Evolutionary conservation across 2,113 vertebrate species (phyloP).

Genomic region (Theropithecus gelada): DNA sequence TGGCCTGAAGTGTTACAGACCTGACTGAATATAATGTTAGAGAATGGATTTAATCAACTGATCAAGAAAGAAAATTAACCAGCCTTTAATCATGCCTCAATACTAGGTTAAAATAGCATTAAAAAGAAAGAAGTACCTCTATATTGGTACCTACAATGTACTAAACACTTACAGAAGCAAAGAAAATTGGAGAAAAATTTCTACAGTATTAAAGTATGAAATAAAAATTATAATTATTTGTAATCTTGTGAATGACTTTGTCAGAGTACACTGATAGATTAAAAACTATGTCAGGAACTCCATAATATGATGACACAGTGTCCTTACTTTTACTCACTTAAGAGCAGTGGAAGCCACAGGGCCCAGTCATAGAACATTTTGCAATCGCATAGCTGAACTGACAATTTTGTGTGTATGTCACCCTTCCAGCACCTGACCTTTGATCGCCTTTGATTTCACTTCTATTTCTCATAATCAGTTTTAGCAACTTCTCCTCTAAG

Average conservation of each 20-base stretch:
- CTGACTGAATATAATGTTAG: background rate
- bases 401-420: background rate
- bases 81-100: background rate
- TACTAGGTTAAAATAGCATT: background rate
- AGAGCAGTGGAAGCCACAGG: background rate
- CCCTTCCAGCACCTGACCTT: background rate
- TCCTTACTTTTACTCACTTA: background rate
- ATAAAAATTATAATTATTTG: background rate
- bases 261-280: background rate
- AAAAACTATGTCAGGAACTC: background rate
- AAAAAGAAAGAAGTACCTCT: background rate
- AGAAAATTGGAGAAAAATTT: background rate
- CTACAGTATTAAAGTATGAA: background rate
- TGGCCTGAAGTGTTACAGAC: background rate
- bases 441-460: background rate
- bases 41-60: background rate
- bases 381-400: background rate
- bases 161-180: background rate
- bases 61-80: background rate
- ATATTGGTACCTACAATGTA: background rate
- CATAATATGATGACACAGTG: background rate
- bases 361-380: background rate
- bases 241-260: background rate
- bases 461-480: constrained; percentile 27
- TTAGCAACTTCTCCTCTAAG: background rate